Percentiles rank a stretch among this genome's conserved stretches.
phyloP scores from a whole-genome alignment of 2,113 vertebrate species.

The Onychostruthus taczanowskii region DNA sequence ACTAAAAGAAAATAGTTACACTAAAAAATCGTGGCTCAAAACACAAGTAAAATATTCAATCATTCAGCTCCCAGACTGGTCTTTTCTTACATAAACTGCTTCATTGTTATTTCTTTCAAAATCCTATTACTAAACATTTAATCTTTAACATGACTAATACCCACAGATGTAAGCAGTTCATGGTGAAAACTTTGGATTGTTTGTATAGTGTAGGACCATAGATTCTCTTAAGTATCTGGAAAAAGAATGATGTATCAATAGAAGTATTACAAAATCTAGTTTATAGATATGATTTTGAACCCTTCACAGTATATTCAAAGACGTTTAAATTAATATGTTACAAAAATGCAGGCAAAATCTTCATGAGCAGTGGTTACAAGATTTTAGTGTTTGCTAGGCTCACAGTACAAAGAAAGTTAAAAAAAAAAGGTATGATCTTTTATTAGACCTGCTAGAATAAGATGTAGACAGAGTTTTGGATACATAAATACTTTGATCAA shows the following conservation, averaged over 20 bases:
- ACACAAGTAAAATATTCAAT: neutral
- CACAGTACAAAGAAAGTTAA: neutral
- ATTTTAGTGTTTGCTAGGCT: neutral
- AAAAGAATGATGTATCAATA: neutral
- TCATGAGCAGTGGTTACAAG: neutral
- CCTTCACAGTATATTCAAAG: neutral
- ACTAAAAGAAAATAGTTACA: neutral
- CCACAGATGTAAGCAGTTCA: neutral
- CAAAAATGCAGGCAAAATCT: neutral
- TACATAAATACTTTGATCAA: neutral
- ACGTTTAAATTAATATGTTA: neutral
- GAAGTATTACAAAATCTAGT: neutral
- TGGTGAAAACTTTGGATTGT: neutral
- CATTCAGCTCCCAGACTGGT: neutral
- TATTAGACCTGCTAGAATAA: neutral
- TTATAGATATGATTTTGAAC: neutral
- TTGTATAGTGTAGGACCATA: neutral
- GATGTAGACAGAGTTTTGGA: neutral
- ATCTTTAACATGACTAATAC: neutral
- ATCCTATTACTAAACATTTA: neutral
- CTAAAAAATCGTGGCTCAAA: neutral
- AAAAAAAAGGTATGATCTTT: neutral
- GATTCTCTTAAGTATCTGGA: neutral
- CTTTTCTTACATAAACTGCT: neutral
- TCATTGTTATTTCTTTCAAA: neutral